phyloP scores from a whole-genome alignment of 2,888 invertebrate species.

The Cistogaster globosa region DNA sequence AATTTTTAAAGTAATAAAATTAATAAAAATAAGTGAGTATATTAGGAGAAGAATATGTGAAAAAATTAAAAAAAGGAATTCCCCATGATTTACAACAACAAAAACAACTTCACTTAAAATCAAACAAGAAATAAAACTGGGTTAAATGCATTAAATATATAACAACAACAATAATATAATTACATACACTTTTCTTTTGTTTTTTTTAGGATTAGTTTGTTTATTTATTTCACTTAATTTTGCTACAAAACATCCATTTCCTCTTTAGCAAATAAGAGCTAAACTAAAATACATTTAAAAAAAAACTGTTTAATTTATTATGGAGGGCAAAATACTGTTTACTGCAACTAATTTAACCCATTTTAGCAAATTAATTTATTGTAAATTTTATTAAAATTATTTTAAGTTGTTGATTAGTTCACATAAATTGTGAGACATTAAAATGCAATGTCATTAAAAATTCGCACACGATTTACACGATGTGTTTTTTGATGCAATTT shows the following conservation, averaged over 20 bases:
- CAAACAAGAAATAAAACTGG: constrained; percentile 43
- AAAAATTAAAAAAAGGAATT: constrained; percentile 29
- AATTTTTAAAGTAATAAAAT: constrained; percentile 70
- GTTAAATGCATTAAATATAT: constrained; percentile 49
- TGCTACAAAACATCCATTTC: constrained; percentile 56
- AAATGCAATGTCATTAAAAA: too few relatives aligned
- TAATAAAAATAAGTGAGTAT: constrained; percentile 62
- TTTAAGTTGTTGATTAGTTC: neutral
- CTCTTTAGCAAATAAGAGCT: constrained; percentile 48
- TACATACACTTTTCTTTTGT: constrained; percentile 6
- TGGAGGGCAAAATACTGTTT: constrained; percentile 36
- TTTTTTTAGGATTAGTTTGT: constrained; percentile 12
- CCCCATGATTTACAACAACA: constrained; percentile 12
- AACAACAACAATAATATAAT: constrained; percentile 6
- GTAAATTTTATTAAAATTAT: neutral
- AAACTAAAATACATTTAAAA: constrained; percentile 23
- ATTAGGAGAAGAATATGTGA: constrained; percentile 58
- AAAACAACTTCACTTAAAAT: constrained; percentile 42
- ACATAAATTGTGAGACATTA: too few relatives aligned
- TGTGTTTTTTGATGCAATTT: too few relatives aligned
- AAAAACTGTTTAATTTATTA: constrained; percentile 40
- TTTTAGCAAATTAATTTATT: constrained; percentile 35
- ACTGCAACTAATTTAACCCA: constrained; percentile 41
- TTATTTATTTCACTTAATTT: constrained; percentile 30
- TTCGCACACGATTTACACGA: too few relatives aligned